Conservation (phyloP, 2,113 vertebrate genomes). For the Zosterops borbonicus region DNA sequence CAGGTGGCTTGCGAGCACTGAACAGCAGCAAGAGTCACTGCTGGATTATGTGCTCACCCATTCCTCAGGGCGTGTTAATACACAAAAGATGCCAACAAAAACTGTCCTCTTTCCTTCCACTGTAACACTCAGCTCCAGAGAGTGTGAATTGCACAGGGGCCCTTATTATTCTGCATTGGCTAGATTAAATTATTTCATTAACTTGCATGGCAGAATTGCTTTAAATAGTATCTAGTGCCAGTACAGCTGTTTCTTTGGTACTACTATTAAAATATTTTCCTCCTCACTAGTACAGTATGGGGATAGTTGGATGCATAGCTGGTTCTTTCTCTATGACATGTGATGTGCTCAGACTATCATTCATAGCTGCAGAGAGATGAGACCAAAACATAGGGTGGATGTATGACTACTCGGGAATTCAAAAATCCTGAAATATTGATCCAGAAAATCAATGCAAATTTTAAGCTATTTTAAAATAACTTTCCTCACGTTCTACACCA, state of each 20-base stretch:
- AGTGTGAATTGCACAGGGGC: not conserved
- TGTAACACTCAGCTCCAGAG: not conserved
- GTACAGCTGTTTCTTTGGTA: not conserved
- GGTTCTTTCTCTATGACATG: not conserved
- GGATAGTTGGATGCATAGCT: not conserved
- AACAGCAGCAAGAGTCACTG: not conserved
- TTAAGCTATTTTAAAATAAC: slow-evolving; percentile 11
- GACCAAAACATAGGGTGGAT: not conserved
- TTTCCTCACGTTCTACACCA: not conserved
- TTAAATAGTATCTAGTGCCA: not conserved
- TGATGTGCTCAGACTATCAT: not conserved
- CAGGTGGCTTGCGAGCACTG: not conserved
- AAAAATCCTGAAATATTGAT: slow-evolving; percentile 17
- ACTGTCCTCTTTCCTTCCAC: not conserved
- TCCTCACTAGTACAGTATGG: not conserved
- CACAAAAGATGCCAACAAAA: not conserved
- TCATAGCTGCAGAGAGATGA: not conserved
- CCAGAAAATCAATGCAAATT: not conserved
- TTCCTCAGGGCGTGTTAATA: fast-evolving
- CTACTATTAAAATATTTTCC: not conserved
- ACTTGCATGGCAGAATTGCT: not conserved
- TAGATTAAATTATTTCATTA: not conserved
- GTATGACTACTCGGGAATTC: not conserved
- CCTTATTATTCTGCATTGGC: not conserved
- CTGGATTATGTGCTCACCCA: not conserved